These are phyloP conservation scores for Protobothrops flavoviridis DNA, from an alignment of 2,113 vertebrate genomes.

Conservation along the genomic window DNA sequence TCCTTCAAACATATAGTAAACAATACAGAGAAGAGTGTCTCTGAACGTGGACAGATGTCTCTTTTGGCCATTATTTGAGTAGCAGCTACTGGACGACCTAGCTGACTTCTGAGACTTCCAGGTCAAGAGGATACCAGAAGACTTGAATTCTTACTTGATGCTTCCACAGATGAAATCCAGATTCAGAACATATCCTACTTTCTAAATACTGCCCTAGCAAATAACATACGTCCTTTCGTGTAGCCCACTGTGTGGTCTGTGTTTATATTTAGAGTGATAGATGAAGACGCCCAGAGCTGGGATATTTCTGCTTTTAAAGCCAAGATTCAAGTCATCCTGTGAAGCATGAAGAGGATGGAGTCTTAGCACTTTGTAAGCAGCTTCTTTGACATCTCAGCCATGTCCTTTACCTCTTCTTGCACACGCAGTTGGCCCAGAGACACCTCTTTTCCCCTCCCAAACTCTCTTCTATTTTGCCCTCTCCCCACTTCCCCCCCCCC, in stretches of 20 bases:
- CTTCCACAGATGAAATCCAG: not conserved
- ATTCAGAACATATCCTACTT: not conserved
- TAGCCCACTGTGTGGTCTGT: not conserved
- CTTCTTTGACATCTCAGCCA: not conserved
- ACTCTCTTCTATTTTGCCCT: not conserved
- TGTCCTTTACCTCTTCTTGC: not conserved
- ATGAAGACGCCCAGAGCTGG: slow-evolving; percentile 4
- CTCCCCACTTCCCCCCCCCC: not conserved
- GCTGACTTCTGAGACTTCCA: not conserved
- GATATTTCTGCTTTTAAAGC: slow-evolving; percentile 22
- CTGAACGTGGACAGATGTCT: not conserved
- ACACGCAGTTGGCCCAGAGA: not conserved
- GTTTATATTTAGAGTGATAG: slow-evolving; percentile 31
- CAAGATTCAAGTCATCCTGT: slow-evolving; percentile 21
- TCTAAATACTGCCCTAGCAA: not conserved
- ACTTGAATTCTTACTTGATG: not conserved
- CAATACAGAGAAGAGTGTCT: not conserved
- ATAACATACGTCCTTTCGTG: not conserved
- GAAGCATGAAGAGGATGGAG: slow-evolving; percentile 5
- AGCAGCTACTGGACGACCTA: not conserved
- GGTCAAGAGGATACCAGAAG: not conserved
- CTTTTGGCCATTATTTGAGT: not conserved
- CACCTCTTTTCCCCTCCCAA: not conserved
- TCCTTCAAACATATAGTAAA: not conserved
- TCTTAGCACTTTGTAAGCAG: not conserved